Evolutionary conservation across 2,888 invertebrate genomes (phyloP).

Genomic region (Drosophila lutescens): DNA sequence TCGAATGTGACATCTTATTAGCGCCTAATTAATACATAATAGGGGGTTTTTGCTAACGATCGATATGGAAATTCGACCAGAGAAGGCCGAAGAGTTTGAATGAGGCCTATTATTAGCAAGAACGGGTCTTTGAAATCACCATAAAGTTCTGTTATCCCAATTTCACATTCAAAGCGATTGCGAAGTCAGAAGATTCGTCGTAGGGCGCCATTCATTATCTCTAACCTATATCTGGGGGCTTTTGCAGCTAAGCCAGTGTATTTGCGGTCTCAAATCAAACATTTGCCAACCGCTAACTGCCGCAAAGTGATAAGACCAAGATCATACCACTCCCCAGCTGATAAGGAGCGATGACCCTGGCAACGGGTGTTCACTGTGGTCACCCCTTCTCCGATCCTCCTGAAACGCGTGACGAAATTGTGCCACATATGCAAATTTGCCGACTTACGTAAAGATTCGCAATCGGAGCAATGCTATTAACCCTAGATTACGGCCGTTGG

Average conservation of each 20-base stretch:
- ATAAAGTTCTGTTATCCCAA: conserved; percentile 11
- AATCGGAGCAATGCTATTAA: conserved; percentile 45
- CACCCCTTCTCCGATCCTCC: not conserved
- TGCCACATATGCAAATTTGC: conserved; percentile 65
- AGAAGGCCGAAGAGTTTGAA: conserved; percentile 17
- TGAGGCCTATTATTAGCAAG: not conserved
- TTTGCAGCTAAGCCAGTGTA: conserved; percentile 7
- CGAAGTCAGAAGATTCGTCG: not conserved
- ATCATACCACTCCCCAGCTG: conserved; percentile 22
- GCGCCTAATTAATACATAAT: conserved; percentile 37
- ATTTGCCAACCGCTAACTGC: conserved; percentile 24
- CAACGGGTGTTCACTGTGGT: conserved; percentile 38
- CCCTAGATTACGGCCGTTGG: conserved; percentile 26
- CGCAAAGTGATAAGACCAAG: conserved; percentile 27
- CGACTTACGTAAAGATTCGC: conserved; percentile 47
- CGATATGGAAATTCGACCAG: conserved; percentile 20
- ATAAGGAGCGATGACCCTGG: conserved; percentile 38
- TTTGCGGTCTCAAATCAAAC: conserved; percentile 29
- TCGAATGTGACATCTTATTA: conserved; percentile 50
- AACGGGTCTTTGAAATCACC: not conserved
- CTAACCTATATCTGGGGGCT: conserved; percentile 8
- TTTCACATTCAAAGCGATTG: conserved; percentile 5
- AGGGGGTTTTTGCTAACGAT: not conserved
- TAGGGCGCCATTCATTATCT: conserved; percentile 17
- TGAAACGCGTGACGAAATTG: conserved; percentile 50